These are phyloP conservation scores for Tetraneura akinire DNA, from an alignment of 1,140 invertebrate species.

Conservation along the genomic window DNA sequence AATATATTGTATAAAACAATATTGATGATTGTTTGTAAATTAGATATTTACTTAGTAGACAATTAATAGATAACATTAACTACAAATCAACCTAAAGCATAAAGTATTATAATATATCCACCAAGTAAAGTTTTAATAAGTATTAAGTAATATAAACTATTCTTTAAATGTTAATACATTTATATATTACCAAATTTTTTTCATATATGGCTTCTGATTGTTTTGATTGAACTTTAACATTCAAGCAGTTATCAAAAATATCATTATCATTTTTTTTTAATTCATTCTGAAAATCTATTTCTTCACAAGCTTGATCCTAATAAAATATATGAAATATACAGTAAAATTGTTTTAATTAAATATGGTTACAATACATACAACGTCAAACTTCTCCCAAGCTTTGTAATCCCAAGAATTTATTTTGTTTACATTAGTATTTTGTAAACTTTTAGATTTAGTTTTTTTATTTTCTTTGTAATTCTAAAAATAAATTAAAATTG, in stretches of 20 bases:
- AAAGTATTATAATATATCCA: too few relatives aligned
- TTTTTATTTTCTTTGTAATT: conserved; percentile 56
- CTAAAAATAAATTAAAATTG: conserved; percentile 58
- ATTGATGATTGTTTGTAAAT: too few relatives aligned
- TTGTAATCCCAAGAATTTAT: conserved; percentile 67
- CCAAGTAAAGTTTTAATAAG: too few relatives aligned
- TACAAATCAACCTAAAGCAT: too few relatives aligned
- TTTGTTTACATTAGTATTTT: conserved; percentile 26
- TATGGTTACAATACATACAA: conserved; percentile 61
- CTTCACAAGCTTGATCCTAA: conserved; percentile 20
- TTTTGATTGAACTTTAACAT: neutral
- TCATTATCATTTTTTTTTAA: neutral
- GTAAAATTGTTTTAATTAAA: conserved; percentile 2
- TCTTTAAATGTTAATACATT: too few relatives aligned
- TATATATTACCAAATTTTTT: conserved; percentile 26
- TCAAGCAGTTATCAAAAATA: neutral
- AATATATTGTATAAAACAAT: too few relatives aligned
- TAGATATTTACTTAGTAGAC: too few relatives aligned
- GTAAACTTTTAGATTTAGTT: conserved; percentile 59
- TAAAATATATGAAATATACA: conserved; percentile 13
- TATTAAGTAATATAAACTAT: too few relatives aligned
- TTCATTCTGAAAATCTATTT: neutral
- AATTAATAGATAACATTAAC: too few relatives aligned
- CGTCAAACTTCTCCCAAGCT: conserved; percentile 82
- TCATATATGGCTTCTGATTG: conserved; percentile 11